Base-by-base conservation (phyloP, 2,797 vertebrate genomes). In the Eutrigla gurnardus region DNA sequence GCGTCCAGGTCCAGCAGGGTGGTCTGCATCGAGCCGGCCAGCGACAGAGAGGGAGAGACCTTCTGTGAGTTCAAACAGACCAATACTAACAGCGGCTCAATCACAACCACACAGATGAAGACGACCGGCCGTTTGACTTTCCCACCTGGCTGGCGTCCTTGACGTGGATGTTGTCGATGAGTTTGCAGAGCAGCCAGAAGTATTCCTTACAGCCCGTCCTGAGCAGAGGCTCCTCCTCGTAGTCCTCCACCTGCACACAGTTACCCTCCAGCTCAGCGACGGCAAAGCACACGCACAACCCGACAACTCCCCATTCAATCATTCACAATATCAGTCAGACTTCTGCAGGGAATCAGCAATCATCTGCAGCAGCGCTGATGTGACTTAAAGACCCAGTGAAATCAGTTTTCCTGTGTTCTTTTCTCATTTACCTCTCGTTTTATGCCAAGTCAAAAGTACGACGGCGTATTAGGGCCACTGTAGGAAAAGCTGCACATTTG, bases 111-210 rank as follows among this genome's bases (percentile, higher is more conserved):
- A 65, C 13, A 25, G 25, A 25, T 1, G 25, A 25, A 25, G 25
- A 25, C 25, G 25, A 25, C 25, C 25, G 25, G 25, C 25, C 25
- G 25, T 25, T 25, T 25, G 25, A 25, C 25, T 6, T 4, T 71
- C 87, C 32, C 93, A 98, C 97, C 96, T 99, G 97, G 91, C 96
- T 97, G 76, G 98, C 97, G 62, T 99, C 98, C 91, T 99, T 99
- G 61, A 99, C 97, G 6, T 99, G 98, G 92, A 99, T 99, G 93
- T 99, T 99, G 93, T 99, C 98, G 61, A 99, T 98, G 91, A 99
- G 96, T 93, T 99, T 99, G 87, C 98, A 99, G 46, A 99, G 96
- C 86, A 99, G 94, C 98, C 98, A 99, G 93, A 99, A 99, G 91
- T 99, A 99, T 60, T 99, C 98, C 87, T 99, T 99, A 93, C 98